Evolutionary conservation across 2,888 invertebrate genomes (phyloP), one percentile per base, ranked within the genome.

Genomic region (Euplagia quadripunctaria): DNA sequence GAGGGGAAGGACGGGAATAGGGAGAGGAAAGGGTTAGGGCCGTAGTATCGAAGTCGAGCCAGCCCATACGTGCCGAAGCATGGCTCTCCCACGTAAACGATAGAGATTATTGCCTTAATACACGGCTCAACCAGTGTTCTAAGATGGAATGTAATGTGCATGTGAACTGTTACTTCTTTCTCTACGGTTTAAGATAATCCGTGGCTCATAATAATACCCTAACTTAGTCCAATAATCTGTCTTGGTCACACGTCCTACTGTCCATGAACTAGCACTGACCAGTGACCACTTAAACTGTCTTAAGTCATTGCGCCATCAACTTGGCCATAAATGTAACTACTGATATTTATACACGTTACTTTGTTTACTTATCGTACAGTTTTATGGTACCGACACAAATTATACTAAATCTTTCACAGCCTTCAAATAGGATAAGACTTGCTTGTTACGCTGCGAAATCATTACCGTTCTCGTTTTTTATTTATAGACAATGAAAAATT

Each of bases 341-440:
- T n/a, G 58, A 58, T 49, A 65, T 49, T 65, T 49, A 20, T 49
- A 20, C 46, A 49, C 17, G 20, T 20, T 20, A 65, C 65, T 65
- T 65, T 65, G 46, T 65, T 46, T 46, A 65, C 20, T 65, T 65
- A 46, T 65, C 65, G n/a, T 14, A 65, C 16, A 65, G 46, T 12
- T 49, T 65, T 46, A 65, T 43, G 14, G 20, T 49, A 43, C 20
- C 4, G 46, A 14, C 20, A 65, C 6, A 20, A 20, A 17, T 65
- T 65, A 20, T 65, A 49, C 20, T 20, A 16, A 20, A 49, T 65
- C 20, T 49, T 65, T 65, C n/a, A 65, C 14, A 43, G 65, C 14
- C 43, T 20, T 49, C 20, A 65, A 65, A 20, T 49, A 14, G 46
- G 46, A 65, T 65, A 49, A 20, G 20, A 20, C 65, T 20, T 49